Base-by-base conservation (phyloP, 2,113 vertebrate genomes). In the Cyrtonyx montezumae region DNA sequence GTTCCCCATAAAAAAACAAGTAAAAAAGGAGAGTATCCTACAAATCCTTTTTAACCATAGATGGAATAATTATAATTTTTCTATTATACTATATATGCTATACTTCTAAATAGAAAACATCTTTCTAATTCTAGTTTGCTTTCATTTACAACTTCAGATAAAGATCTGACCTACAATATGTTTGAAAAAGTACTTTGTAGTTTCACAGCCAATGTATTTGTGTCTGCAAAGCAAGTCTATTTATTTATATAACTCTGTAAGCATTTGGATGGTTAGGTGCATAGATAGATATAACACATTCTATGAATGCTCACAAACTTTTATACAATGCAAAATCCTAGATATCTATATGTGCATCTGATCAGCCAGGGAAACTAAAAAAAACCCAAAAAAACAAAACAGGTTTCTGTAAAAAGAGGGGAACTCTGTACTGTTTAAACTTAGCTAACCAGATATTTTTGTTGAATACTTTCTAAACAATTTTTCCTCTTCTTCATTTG, bases 1-100 rank as follows among this genome's bases (percentile, higher is more conserved):
- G 22, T 18, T 59, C 55, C 19, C 28, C 13, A 30, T 68, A 81
- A 4, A 1, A 1, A 73, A 45, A 1, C 5, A 51, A 77, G 11
- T 6, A 48, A 51, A 56, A 34, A 0, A 3, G 1, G 34, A 22
- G 5, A 75, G 2, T n/a, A 56, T 40, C 13, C 5, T 75, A 71
- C 51, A 66, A 81, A 74, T 48, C 11, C 36, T 61, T 70, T 30
- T 69, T n/a, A 69, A 69, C 3, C 2, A 32, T 36, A 68, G 2
- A 45, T 0, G 0, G 14, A 77, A 69, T n/a, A n/a, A 65, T 34
- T 42, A 45, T 9, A 65, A 59, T 61, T 49, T 71, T 43, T 58
- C 23, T 26, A 68, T 51, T 9, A n/a, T n/a, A n/a, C n/a, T n/a
- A n/a, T n/a, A n/a, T n/a, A n/a, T n/a, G 25, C 6, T 66, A 2